Percentiles rank a stretch among this genome's conserved stretches.
phyloP scores from a whole-genome alignment of 2,113 vertebrate genomes.

The Propithecus coquereli region DNA sequence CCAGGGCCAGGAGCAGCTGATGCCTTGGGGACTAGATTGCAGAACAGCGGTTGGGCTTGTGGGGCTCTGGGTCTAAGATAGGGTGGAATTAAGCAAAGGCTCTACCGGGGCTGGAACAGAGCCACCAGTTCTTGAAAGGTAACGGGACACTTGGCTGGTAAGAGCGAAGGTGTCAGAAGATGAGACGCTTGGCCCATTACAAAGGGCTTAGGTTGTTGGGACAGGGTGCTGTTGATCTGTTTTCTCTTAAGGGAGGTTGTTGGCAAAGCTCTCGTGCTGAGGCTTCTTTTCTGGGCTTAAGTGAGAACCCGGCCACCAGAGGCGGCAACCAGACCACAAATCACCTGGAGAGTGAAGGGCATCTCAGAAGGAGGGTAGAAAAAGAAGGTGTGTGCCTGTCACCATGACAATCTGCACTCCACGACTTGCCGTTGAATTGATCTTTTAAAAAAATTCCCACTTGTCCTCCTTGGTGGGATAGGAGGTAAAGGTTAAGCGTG shows the following conservation, averaged over 20 bases:
- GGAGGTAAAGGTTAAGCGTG: slow-evolving; percentile 31
- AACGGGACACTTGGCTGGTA: not conserved
- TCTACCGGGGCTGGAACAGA: not conserved
- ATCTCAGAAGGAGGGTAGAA: not conserved
- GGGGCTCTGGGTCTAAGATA: not conserved
- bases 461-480: slow-evolving; percentile 59
- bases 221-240: not conserved
- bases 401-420: not conserved
- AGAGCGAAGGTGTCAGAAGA: not conserved
- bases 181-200: not conserved
- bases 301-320: not conserved
- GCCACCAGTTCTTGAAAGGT: not conserved
- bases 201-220: not conserved
- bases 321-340: not conserved
- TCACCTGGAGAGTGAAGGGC: not conserved
- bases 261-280: not conserved
- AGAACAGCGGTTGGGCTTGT: not conserved
- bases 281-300: not conserved
- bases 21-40: not conserved
- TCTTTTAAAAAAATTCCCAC: slow-evolving; percentile 64
- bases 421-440: not conserved
- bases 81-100: not conserved
- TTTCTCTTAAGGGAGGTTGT: not conserved
- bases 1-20: not conserved
- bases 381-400: not conserved